Percentiles rank a stretch among this genome's conserved stretches.
Evolutionary conservation across 2,113 vertebrate genomes (phyloP).

Genomic region (Rhinopomastus cyanomelas): DNA sequence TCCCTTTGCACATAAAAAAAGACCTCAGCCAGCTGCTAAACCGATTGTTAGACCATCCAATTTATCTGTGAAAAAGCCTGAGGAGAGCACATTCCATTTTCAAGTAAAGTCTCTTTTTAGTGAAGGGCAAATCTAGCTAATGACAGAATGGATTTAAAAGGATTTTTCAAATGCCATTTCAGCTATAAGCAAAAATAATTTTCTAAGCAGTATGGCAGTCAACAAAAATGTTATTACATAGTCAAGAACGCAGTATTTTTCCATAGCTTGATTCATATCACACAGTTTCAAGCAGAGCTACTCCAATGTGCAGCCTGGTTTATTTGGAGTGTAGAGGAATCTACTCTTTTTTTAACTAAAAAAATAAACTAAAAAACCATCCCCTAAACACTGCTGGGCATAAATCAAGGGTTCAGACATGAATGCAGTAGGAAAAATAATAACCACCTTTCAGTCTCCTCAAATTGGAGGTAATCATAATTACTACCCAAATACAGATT

Average conservation of each 20-base stretch:
- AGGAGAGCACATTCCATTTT: not conserved
- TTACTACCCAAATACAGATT: not conserved
- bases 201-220: not conserved
- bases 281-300: not conserved
- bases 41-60: not conserved
- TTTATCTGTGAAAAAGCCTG: not conserved
- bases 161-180: not conserved
- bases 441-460: not conserved
- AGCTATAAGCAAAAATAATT: not conserved
- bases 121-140: constrained; percentile 33
- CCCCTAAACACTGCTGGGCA: not conserved
- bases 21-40: not conserved
- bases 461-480: not conserved
- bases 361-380: not conserved
- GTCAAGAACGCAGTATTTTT: not conserved
- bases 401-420: not conserved
- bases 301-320: not conserved
- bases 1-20: constrained; percentile 3
- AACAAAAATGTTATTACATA: not conserved
- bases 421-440: not conserved
- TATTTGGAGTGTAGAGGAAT: not conserved
- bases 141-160: not conserved
- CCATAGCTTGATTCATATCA: not conserved
- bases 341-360: not conserved
- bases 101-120: constrained; percentile 1